Conservation (phyloP, 2,888 invertebrate species). For the Parnassius glacialis region DNA sequence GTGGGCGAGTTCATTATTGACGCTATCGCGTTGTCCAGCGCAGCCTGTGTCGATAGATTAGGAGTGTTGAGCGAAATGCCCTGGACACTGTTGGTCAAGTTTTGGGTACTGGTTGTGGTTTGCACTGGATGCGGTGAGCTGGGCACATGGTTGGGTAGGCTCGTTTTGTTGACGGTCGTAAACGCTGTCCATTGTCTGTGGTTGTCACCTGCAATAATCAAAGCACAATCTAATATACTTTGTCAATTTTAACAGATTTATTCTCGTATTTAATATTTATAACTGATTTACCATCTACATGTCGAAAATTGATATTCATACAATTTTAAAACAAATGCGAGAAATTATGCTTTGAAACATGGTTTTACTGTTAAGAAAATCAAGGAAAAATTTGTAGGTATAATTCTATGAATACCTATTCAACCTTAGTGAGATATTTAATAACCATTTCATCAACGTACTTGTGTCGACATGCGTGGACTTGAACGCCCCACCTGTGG, state of each 20-base stretch:
- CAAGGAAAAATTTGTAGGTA: no score
- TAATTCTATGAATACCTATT: no score
- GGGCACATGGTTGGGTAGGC: conserved; percentile 46
- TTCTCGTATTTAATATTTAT: no score
- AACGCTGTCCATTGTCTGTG: conserved; percentile 70
- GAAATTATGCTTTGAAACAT: no score
- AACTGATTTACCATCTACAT: no score
- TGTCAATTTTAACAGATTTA: no score
- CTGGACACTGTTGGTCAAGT: conserved; percentile 67
- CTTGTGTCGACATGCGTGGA: conserved; percentile 84
- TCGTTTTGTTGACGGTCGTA: conserved; percentile 53
- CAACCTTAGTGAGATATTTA: no score
- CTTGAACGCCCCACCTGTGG: conserved; percentile 95
- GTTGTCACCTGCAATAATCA: conserved; percentile 52
- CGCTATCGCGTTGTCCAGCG: conserved; percentile 68
- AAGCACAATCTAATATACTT: no score
- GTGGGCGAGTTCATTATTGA: conserved; percentile 70
- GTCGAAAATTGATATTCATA: no score
- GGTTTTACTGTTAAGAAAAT: no score
- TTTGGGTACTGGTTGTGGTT: conserved; percentile 51
- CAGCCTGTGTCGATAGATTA: conserved; percentile 57
- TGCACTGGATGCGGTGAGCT: conserved; percentile 53
- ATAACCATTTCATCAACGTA: not conserved
- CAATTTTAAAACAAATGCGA: no score
- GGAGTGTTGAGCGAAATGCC: conserved; percentile 65